A percentile compares a stretch with the other conserved stretches of the same genome.
These are phyloP conservation scores for Callyntrura guangdongensis DNA, from an alignment of 2,888 invertebrate genomes.

Conservation along the genomic window DNA sequence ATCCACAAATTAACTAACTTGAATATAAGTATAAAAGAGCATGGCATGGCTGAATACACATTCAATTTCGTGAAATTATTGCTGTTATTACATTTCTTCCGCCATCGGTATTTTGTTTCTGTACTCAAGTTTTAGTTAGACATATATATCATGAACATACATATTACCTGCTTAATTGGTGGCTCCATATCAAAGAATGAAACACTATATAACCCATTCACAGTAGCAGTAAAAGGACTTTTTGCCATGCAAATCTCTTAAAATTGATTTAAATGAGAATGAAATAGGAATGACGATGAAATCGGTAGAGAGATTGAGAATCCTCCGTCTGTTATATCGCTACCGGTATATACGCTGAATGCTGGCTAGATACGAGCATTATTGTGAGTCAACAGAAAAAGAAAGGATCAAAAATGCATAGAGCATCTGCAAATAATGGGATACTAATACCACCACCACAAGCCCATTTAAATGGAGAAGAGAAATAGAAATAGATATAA, in stretches of 20 bases:
- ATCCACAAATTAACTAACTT: background rate
- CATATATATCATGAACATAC: no score
- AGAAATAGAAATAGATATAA: background rate
- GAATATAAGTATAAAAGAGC: background rate
- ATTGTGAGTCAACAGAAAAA: constrained; percentile 59
- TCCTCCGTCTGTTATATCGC: background rate
- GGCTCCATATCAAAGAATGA: background rate
- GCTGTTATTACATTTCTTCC: no score
- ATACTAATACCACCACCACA: constrained; percentile 66
- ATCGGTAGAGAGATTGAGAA: background rate
- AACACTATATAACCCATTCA: background rate
- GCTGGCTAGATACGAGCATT: background rate
- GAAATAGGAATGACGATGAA: constrained; percentile 4
- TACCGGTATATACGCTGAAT: background rate
- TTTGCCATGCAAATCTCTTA: constrained; percentile 59
- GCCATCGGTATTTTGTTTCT: no score
- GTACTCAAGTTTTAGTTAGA: no score
- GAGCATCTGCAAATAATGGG: constrained; percentile 77
- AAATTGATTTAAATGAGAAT: constrained; percentile 73
- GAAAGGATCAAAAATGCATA: constrained; percentile 75
- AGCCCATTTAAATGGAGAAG: constrained; percentile 46
- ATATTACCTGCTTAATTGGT: background rate
- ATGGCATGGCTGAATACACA: constrained; percentile 48
- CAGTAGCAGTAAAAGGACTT: background rate
- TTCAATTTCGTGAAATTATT: constrained; percentile 33